Conservation (phyloP, 2,113 vertebrate genomes). For the Austrofundulus limnaeus region DNA sequence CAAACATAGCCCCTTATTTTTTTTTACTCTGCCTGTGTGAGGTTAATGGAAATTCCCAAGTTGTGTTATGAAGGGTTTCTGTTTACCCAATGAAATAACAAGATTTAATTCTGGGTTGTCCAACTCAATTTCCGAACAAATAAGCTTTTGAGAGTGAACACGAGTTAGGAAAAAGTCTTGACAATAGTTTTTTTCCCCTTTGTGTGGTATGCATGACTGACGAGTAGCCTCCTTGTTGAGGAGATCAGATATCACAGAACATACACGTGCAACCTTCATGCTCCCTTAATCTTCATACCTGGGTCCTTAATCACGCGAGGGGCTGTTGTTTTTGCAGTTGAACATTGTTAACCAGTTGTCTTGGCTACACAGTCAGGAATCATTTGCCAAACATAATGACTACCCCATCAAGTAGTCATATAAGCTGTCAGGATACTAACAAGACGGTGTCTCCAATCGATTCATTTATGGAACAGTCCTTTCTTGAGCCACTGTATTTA, state of each 20-base stretch:
- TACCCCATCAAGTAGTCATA: not conserved
- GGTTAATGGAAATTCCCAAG: constrained; percentile 36
- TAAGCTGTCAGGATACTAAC: constrained; percentile 1
- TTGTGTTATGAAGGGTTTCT: constrained; percentile 24
- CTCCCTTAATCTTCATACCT: constrained; percentile 45
- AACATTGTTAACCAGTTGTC: constrained; percentile 16
- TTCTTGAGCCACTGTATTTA: not conserved
- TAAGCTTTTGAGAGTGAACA: constrained; percentile 25
- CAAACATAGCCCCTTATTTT: not conserved
- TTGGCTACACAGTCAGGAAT: not conserved
- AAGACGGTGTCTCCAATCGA: constrained; percentile 23
- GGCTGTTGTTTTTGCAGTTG: constrained; percentile 24
- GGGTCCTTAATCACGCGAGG: constrained; percentile 40
- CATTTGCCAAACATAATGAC: constrained; percentile 4
- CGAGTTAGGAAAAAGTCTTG: constrained; percentile 23
- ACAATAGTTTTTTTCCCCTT: constrained; percentile 10
- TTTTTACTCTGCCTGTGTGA: not conserved
- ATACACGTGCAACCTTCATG: not conserved
- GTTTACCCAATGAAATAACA: constrained; percentile 26
- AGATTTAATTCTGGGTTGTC: constrained; percentile 30
- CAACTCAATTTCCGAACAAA: constrained; percentile 36
- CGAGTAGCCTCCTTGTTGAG: not conserved
- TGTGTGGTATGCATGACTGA: constrained; percentile 23
- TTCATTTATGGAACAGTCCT: constrained; percentile 14
- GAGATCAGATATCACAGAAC: constrained; percentile 38